A percentile compares a stretch with the other conserved stretches of the same genome.
Evolutionary conservation across 92 coral and sea anemone species (phyloP).

Genomic region (Isaurus tuberculatus): DNA sequence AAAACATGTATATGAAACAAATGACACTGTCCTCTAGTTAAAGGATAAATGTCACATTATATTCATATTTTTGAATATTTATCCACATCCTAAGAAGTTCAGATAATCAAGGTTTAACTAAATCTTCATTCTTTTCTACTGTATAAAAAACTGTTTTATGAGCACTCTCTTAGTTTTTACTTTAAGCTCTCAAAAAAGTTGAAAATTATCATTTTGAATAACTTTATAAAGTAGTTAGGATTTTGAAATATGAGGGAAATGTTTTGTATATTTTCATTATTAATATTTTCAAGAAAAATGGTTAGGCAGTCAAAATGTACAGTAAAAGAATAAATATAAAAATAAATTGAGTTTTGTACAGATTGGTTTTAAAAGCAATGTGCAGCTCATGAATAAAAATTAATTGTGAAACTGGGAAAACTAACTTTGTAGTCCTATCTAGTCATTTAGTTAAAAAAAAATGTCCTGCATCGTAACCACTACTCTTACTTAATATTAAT

Average conservation of each 20-base stretch:
- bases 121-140: no score
- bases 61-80: no score
- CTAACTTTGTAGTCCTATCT: background rate
- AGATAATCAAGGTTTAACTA: no score
- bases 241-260: conserved; percentile 11
- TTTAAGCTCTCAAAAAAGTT: conserved; percentile 20
- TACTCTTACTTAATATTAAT: no score
- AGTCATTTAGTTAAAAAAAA: background rate
- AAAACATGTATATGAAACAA: no score
- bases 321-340: no score
- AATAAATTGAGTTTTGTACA: no score
- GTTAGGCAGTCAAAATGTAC: no score
- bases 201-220: background rate
- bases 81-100: no score
- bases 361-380: background rate
- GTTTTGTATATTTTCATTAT: background rate
- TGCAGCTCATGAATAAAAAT: background rate
- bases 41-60: no score
- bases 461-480: background rate
- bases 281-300: background rate
- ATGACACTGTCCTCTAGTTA: no score
- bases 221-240: conserved; percentile 9
- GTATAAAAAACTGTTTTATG: no score
- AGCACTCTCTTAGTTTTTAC: background rate
- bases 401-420: background rate